Evolutionary conservation across 2,113 vertebrate species (phyloP).

Genomic region (Lophotis ruficrista): DNA sequence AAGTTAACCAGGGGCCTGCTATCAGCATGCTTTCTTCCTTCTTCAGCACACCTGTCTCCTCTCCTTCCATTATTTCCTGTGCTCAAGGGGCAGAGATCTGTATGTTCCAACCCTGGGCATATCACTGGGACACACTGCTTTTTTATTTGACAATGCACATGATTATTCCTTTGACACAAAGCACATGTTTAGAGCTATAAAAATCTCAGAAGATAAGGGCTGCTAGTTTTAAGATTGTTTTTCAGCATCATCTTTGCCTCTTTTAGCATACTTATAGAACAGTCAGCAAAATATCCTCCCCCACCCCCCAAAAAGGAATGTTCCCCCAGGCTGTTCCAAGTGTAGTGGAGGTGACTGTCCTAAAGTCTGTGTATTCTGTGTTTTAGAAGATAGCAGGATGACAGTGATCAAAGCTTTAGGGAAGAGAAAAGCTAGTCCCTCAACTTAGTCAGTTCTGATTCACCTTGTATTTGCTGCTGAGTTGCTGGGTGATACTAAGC

Average conservation of each 20-base stretch:
- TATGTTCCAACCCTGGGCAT: background rate
- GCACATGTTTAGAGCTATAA: background rate
- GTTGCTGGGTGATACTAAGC: background rate
- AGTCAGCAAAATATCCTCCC: background rate
- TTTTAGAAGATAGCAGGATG: background rate
- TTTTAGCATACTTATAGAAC: background rate
- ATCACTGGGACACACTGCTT: background rate
- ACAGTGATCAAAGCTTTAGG: background rate
- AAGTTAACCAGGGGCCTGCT: background rate
- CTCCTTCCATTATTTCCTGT: background rate
- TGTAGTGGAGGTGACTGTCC: background rate
- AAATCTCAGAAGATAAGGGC: background rate
- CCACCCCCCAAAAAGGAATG: background rate
- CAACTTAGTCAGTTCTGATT: background rate
- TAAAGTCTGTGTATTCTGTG: background rate
- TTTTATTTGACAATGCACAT: background rate
- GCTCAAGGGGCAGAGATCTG: background rate
- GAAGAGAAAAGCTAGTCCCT: background rate
- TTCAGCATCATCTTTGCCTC: background rate
- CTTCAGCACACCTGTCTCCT: background rate
- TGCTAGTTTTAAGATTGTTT: background rate
- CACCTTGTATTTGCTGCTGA: background rate
- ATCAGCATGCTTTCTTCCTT: background rate
- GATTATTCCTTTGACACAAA: background rate
- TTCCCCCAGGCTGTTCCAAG: background rate